phyloP scores from a whole-genome alignment of 1,140 invertebrate species.

The Portunus trituberculatus region DNA sequence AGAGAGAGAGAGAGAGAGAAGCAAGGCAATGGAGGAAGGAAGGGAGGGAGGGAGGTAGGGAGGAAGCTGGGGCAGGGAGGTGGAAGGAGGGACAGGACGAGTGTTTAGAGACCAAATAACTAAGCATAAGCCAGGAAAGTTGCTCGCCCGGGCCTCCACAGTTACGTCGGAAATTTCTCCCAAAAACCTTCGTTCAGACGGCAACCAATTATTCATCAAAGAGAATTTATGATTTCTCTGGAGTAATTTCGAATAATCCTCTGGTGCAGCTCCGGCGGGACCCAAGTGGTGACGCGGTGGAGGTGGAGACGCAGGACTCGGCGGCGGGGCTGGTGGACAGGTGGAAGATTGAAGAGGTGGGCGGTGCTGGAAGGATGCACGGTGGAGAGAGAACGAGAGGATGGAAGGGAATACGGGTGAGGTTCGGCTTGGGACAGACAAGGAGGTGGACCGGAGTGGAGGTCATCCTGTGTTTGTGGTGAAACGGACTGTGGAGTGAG shows the following conservation, averaged over 20 bases:
- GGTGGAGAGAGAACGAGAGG: not conserved
- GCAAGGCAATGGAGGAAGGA: not conserved
- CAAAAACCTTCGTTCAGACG: conserved; percentile 59
- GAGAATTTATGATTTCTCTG: conserved; percentile 65
- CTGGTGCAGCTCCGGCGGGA: conserved; percentile 36
- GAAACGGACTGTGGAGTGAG: no score
- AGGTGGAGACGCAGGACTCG: not conserved
- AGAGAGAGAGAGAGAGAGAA: conserved; percentile 23
- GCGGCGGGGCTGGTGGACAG: not conserved
- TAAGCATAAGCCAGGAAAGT: not conserved
- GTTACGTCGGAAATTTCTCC: conserved; percentile 28
- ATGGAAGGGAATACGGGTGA: not conserved
- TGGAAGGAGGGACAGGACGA: not conserved
- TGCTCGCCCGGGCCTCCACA: not conserved
- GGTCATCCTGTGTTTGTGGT: no score
- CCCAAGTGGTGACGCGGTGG: not conserved
- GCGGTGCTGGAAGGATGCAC: not conserved
- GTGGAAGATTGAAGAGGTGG: not conserved
- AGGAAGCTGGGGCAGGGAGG: not conserved
- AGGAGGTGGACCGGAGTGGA: no score
- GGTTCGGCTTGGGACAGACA: no score
- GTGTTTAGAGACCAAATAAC: conserved; percentile 14
- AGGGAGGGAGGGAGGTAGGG: not conserved
- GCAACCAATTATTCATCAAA: conserved; percentile 63
- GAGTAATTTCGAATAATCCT: conserved; percentile 58